A percentile compares a stretch with the other conserved stretches of the same genome.
Evolutionary conservation across 37 sponge, comb jelly and placozoan species (phyloP).

Genomic region (Ephydatia muelleri): DNA sequence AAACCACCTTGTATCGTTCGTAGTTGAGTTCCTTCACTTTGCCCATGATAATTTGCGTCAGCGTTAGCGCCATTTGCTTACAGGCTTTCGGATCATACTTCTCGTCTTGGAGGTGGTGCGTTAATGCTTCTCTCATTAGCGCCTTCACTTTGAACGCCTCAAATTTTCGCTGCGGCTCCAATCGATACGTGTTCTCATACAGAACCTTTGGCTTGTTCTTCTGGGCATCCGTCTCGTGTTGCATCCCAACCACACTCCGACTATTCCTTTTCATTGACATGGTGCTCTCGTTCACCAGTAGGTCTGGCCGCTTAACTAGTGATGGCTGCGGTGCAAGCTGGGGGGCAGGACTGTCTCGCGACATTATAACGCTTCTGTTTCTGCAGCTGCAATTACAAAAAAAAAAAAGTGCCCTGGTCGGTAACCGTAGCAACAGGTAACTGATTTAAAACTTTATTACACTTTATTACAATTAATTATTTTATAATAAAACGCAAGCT

Average conservation of each 20-base stretch:
- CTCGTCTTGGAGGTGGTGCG: slow-evolving; percentile 71
- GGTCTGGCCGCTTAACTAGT: background rate
- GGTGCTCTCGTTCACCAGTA: background rate
- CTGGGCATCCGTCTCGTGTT: background rate
- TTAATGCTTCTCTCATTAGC: slow-evolving; percentile 66
- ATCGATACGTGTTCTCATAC: slow-evolving; percentile 90
- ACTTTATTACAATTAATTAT: background rate
- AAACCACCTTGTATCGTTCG: slow-evolving; percentile 84
- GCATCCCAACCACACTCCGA: background rate
- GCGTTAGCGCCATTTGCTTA: slow-evolving; percentile 57
- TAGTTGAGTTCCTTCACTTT: slow-evolving; percentile 87
- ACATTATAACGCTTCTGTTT: background rate
- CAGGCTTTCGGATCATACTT: slow-evolving; percentile 63
- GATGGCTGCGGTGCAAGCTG: background rate
- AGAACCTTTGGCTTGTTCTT: slow-evolving; percentile 52
- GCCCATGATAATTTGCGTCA: slow-evolving; percentile 74
- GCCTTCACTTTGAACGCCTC: slow-evolving; percentile 53
- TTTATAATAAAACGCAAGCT: background rate
- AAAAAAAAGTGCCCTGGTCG: background rate
- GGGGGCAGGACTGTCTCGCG: background rate
- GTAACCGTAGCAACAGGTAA: background rate
- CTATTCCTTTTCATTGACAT: background rate
- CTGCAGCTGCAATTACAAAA: background rate
- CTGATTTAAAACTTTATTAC: background rate
- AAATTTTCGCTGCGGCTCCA: slow-evolving; percentile 71